Percentiles rank a stretch among this genome's conserved stretches.
phyloP scores from a whole-genome alignment of 2,888 invertebrate species.

The Chirona hameri region DNA sequence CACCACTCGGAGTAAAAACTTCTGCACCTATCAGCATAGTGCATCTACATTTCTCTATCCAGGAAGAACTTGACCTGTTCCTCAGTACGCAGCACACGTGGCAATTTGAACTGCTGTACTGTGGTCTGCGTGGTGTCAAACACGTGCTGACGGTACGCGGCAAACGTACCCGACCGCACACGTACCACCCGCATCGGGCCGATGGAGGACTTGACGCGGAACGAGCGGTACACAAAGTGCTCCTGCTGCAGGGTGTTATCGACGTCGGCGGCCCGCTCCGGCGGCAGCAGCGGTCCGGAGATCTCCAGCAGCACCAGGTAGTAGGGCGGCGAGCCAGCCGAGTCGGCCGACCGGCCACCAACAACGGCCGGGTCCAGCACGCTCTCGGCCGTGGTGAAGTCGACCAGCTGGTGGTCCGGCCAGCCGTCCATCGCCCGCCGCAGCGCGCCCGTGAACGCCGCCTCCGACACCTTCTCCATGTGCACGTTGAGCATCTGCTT shows the following conservation, averaged over 20 bases:
- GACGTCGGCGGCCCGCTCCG: background rate
- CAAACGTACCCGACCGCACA: background rate
- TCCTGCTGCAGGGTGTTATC: conserved; percentile 35
- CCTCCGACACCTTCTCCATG: conserved; percentile 48
- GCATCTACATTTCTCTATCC: background rate
- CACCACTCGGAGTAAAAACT: too few species aligned
- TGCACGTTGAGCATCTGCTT: conserved; percentile 46
- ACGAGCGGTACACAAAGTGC: conserved; percentile 45
- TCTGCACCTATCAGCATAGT: too few species aligned
- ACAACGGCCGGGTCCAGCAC: background rate
- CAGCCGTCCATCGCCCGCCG: conserved; percentile 34
- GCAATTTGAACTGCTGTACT: background rate
- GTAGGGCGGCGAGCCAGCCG: conserved; percentile 4
- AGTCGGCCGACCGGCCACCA: background rate
- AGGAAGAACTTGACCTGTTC: background rate
- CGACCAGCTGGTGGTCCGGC: conserved; percentile 30
- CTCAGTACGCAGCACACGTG: background rate
- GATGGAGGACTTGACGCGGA: conserved; percentile 46
- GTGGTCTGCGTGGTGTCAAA: background rate
- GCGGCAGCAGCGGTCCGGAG: background rate
- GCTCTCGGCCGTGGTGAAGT: conserved; percentile 30
- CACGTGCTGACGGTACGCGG: background rate
- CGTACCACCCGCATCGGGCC: conserved; percentile 41
- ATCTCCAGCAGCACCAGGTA: conserved; percentile 2
- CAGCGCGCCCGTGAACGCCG: conserved; percentile 44